A percentile compares a stretch with the other conserved stretches of the same genome.
Conservation (phyloP, 2,797 vertebrate genomes). For the Malurus leucopterus region DNA sequence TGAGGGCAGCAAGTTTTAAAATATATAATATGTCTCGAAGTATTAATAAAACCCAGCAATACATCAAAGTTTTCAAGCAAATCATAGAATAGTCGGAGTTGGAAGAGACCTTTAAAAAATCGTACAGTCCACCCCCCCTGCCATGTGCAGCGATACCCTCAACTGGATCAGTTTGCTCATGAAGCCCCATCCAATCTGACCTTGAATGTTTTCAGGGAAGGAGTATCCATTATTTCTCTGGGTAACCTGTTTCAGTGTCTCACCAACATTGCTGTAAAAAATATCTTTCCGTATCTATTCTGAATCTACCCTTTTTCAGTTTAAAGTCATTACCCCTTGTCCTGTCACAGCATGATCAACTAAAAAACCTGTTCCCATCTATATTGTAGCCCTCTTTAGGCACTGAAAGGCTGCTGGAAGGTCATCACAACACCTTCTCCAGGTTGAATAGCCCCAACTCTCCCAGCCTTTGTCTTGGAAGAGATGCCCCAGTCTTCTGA, state of each 20-base stretch:
- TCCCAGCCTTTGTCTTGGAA: background rate
- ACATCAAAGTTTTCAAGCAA: background rate
- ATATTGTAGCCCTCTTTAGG: background rate
- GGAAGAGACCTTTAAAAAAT: background rate
- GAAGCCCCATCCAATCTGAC: background rate
- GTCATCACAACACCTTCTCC: background rate
- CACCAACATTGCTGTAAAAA: background rate
- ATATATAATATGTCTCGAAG: background rate
- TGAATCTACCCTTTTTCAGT: background rate
- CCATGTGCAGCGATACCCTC: background rate
- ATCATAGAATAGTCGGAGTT: background rate
- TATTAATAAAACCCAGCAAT: background rate
- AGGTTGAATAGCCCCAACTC: background rate
- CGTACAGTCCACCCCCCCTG: accelerated
- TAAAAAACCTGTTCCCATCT: background rate
- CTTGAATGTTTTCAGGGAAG: background rate
- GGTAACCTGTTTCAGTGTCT: background rate
- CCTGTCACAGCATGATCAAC: background rate
- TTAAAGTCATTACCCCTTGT: background rate
- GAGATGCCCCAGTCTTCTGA: background rate
- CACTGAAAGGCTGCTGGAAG: background rate
- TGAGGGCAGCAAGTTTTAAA: background rate
- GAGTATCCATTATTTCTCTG: background rate
- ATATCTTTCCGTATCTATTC: background rate
- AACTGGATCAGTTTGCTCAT: background rate